Percentiles rank a stretch among this genome's conserved stretches.
phyloP scores from a whole-genome alignment of 1,140 invertebrate genomes.

The Battus philenor region DNA sequence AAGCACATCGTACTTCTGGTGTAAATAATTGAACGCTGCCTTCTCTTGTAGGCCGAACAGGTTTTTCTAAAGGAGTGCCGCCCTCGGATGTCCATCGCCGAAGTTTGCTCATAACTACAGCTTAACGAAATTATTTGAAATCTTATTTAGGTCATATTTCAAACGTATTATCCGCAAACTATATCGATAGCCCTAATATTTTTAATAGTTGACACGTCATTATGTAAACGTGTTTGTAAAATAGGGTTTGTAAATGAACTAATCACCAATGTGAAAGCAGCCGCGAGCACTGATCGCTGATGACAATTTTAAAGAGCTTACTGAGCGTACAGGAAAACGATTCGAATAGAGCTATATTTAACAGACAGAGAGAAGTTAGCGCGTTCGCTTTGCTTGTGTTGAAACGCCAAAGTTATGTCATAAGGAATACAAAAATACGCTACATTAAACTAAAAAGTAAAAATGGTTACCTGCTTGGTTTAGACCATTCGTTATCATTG shows the following conservation, averaged over 20 bases:
- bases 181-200: slow-evolving; percentile 6
- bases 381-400: slow-evolving; percentile 63
- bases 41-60: slow-evolving; percentile 76
- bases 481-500: slow-evolving; percentile 57
- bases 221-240: slow-evolving; percentile 46
- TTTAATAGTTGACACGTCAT: slow-evolving; percentile 37
- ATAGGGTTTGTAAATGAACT: slow-evolving; percentile 59
- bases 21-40: slow-evolving; percentile 81
- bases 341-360: slow-evolving; percentile 64
- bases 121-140: slow-evolving; percentile 28
- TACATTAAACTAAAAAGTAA: slow-evolving; percentile 19
- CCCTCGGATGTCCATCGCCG: slow-evolving; percentile 80
- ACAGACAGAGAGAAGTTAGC: slow-evolving; percentile 55
- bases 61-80: slow-evolving; percentile 75
- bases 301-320: slow-evolving; percentile 72
- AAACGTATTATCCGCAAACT: slow-evolving; percentile 23
- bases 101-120: slow-evolving; percentile 64
- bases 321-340: slow-evolving; percentile 64
- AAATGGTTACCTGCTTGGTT: slow-evolving; percentile 60
- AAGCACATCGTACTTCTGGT: slow-evolving; percentile 87
- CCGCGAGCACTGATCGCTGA: slow-evolving; percentile 67
- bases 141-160: slow-evolving; percentile 42
- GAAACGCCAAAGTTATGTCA: slow-evolving; percentile 57
- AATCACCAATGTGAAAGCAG: slow-evolving; percentile 64
- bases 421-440: slow-evolving; percentile 32